phyloP scores from a whole-genome alignment of 2,797 vertebrate species.

The Furcifer pardalis region DNA sequence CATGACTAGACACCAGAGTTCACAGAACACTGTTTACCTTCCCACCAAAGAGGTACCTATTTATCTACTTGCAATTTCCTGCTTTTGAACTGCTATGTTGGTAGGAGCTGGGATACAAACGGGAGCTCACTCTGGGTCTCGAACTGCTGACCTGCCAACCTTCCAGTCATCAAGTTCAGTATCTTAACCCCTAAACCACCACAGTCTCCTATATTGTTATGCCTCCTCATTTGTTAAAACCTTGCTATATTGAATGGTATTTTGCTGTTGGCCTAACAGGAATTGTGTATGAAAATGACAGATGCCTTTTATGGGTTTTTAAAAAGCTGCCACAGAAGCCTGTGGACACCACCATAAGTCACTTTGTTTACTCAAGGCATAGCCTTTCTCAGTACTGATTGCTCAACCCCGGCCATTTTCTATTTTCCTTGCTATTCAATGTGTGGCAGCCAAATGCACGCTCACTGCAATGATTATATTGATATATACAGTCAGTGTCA shows the following conservation, averaged over 20 bases:
- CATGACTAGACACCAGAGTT: no score
- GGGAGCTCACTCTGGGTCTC: no score
- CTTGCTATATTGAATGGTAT: not conserved
- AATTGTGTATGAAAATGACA: not conserved
- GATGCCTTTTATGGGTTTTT: slow-evolving; percentile 21
- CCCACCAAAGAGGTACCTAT: no score
- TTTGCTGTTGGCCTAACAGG: not conserved
- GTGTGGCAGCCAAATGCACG: slow-evolving; percentile 34
- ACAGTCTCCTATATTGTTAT: no score
- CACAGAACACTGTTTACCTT: no score
- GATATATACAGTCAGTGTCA: slow-evolving; percentile 45
- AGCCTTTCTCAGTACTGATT: not conserved
- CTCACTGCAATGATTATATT: slow-evolving; percentile 22
- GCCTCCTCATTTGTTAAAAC: not conserved
- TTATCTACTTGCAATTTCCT: no score
- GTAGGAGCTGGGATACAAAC: no score
- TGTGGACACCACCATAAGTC: not conserved
- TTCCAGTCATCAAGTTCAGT: no score
- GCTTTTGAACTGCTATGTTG: no score
- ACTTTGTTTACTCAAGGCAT: not conserved
- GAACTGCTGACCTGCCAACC: no score
- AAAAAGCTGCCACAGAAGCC: not conserved
- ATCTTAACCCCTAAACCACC: no score
- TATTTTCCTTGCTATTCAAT: slow-evolving; percentile 12
- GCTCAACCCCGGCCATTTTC: slow-evolving; percentile 34